Percentiles rank a stretch among this genome's conserved stretches.
Conservation (phyloP, 2,797 vertebrate species). For the Cygnus olor region DNA sequence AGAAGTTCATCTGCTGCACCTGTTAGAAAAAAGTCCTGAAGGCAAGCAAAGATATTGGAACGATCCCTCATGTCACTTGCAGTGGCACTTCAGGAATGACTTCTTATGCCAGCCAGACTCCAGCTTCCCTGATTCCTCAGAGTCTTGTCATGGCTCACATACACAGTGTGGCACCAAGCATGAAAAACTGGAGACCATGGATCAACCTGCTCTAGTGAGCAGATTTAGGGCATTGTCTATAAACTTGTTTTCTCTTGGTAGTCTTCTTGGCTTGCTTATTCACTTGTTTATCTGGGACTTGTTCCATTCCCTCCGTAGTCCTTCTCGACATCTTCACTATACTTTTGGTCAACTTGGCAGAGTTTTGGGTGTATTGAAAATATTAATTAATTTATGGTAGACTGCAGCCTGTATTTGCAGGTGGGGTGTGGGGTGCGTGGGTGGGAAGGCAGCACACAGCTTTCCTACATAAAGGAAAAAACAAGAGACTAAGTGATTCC, state of each 20-base stretch:
- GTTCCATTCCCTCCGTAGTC: background rate
- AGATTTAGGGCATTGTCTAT: background rate
- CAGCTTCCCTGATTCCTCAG: conserved; percentile 66
- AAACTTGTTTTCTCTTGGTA: background rate
- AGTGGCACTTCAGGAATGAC: conserved; percentile 80
- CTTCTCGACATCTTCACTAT: background rate
- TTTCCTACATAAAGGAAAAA: background rate
- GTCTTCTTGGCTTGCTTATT: background rate
- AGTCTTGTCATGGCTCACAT: conserved; percentile 68
- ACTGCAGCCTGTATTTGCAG: background rate
- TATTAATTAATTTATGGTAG: background rate
- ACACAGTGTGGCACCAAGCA: background rate
- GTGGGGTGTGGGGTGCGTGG: background rate
- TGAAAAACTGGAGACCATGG: conserved; percentile 28
- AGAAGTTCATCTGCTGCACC: conserved; percentile 78
- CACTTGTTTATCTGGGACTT: background rate
- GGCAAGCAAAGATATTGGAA: conserved; percentile 75
- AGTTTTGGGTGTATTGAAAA: background rate
- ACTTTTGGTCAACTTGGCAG: background rate
- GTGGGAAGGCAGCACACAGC: background rate
- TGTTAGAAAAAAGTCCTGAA: conserved; percentile 75
- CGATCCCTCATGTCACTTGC: conserved; percentile 51
- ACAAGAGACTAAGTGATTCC: background rate
- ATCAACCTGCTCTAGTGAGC: background rate
- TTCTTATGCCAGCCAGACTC: conserved; percentile 56